Conservation (phyloP, 1,140 invertebrate genomes). For the Drosophila santomea region DNA sequence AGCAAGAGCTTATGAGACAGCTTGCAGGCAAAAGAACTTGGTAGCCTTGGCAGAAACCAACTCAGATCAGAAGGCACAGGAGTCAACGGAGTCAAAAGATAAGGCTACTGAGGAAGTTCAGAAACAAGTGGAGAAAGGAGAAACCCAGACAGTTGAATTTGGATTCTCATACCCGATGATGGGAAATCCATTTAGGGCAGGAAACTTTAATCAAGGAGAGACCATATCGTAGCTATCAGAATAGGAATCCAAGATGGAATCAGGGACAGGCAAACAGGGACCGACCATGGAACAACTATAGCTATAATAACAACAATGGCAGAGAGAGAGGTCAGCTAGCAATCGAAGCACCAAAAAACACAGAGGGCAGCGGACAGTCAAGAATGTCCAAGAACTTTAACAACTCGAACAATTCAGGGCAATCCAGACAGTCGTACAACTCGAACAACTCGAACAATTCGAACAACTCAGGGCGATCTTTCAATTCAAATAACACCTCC, state of each 20-base stretch:
- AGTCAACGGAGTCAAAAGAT: too few relatives aligned
- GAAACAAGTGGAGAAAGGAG: too few relatives aligned
- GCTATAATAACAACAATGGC: background rate
- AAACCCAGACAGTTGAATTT: too few relatives aligned
- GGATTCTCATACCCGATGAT: too few relatives aligned
- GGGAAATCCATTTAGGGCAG: background rate
- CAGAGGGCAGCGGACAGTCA: background rate
- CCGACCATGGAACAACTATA: background rate
- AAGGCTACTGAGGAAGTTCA: too few relatives aligned
- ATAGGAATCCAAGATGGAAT: background rate
- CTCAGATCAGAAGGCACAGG: too few relatives aligned
- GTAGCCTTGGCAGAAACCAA: too few relatives aligned
- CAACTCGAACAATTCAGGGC: background rate
- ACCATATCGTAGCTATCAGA: background rate
- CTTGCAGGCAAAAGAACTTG: constrained; percentile 2
- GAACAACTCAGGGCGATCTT: background rate
- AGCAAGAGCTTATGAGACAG: background rate
- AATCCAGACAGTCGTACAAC: too few relatives aligned
- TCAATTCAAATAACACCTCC: too few relatives aligned
- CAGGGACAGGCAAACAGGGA: background rate
- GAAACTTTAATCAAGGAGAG: background rate
- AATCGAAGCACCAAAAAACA: background rate
- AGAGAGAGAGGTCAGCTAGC: background rate
- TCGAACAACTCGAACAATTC: background rate
- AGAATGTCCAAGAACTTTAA: background rate